Evolutionary conservation across 2,888 invertebrate genomes (phyloP), one percentile per base, ranked within the genome.

Genomic region (Camponotus fellah): DNA sequence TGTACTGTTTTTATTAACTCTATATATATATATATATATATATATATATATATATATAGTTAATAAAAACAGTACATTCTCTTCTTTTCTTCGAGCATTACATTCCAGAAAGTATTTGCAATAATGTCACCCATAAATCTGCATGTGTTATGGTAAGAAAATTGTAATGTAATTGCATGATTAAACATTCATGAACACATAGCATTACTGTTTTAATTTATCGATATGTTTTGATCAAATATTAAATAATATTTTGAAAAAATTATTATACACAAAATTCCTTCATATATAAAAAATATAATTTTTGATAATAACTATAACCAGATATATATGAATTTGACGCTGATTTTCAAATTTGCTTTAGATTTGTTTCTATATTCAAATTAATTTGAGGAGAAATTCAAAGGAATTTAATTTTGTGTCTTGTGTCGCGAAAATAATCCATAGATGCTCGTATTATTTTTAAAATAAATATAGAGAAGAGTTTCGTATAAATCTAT

Each of bases 401-500:
- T n/a, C 9, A 5, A 49, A 49, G 21, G 14, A 21, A 66, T 14
- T 21, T 26, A 37, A 40, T 56, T 6, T 71, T 17, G 2, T 14
- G 21, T 26, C 5, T 32, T 0, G 2, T 40, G 37, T 37, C 9
- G 40, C 6, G 21, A 37, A 14, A 56, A 71, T 71, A 21, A 26
- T 56, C 37, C 2, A 14, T 37, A 9, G 37, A 56, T 49, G 21
- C 14, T 9, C 49, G 21, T 49, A 64, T 43, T 74, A 62, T 74
- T 62, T 32, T 17, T 34, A 26, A 76, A 76, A 65, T 26, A 53
- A 26, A 53, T 62, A 26, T 49, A 65, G 26, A 14, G 53, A 14
- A 10, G 17, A 6, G 6, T 21, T 65, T 76, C 40, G 17, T 0
- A 26, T 26, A 43, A 76, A 66, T 37, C 26, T 5, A 53, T 12